Conservation (phyloP, 2,888 invertebrate species). For the Tetheella fluctuosa region DNA sequence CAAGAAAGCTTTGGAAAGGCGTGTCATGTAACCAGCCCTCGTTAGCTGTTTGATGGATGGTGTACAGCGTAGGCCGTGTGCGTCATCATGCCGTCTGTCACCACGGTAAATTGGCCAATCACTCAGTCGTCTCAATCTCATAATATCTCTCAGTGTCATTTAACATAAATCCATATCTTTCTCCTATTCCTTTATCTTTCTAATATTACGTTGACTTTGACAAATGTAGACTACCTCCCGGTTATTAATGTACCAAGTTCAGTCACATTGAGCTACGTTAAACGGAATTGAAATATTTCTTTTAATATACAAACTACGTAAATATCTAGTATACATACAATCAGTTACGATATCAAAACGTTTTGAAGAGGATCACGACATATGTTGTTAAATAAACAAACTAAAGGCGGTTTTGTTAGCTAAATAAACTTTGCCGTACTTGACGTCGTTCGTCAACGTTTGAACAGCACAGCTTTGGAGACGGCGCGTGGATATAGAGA, state of each 20-base stretch:
- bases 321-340: too few species aligned
- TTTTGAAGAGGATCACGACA: too few species aligned
- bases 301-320: too few species aligned
- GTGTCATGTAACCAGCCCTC: constrained; percentile 62
- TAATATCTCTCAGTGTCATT: constrained; percentile 25
- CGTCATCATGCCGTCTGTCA: constrained; percentile 44
- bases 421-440: too few species aligned
- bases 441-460: too few species aligned
- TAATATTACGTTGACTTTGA: constrained; percentile 10
- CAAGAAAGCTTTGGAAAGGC: constrained; percentile 50
- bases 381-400: too few species aligned
- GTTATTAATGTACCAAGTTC: neutral
- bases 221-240: constrained; percentile 2
- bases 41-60: constrained; percentile 65
- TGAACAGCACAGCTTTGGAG: too few species aligned
- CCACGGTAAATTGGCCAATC: constrained; percentile 46
- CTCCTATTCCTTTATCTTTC: constrained; percentile 8
- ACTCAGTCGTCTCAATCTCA: constrained; percentile 38
- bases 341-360: too few species aligned
- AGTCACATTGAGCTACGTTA: neutral
- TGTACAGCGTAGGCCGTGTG: constrained; percentile 22
- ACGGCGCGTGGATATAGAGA: too few species aligned
- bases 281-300: neutral
- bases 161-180: constrained; percentile 15
- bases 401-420: too few species aligned